Conservation (phyloP, 2,888 invertebrate species). For the Colostygia pectinataria region DNA sequence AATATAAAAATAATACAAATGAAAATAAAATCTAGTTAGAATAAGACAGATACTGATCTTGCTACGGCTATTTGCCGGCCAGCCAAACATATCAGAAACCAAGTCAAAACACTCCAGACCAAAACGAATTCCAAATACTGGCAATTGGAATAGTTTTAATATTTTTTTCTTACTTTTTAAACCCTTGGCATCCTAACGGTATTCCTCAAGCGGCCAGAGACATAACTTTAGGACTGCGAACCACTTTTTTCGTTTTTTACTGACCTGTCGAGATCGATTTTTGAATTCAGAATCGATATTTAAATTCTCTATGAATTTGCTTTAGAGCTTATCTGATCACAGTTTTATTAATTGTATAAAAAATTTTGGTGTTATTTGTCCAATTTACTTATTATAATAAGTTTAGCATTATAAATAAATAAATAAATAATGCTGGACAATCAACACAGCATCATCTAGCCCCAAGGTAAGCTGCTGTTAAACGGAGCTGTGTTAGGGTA, state of each 20-base stretch:
- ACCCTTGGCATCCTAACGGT: conserved; percentile 79
- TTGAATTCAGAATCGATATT: conserved; percentile 27
- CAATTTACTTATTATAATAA: too few relatives aligned
- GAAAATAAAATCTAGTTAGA: too few relatives aligned
- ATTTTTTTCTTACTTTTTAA: conserved; percentile 64
- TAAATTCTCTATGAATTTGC: conserved; percentile 24
- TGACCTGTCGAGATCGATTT: conserved; percentile 69
- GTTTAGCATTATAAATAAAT: too few relatives aligned
- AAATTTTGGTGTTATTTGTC: too few relatives aligned
- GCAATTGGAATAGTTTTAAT: conserved; percentile 81
- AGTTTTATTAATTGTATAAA: too few relatives aligned
- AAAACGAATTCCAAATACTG: conserved; percentile 80
- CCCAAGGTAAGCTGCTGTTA: too few relatives aligned
- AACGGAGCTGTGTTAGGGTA: too few relatives aligned
- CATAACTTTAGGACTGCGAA: conserved; percentile 74
- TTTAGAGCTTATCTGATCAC: conserved; percentile 8
- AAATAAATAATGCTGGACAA: too few relatives aligned
- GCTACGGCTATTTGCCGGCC: conserved; percentile 7
- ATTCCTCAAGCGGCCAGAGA: conserved; percentile 56
- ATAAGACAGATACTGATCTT: not conserved
- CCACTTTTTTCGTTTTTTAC: conserved; percentile 71
- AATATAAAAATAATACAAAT: too few relatives aligned
- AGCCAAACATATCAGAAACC: conserved; percentile 22
- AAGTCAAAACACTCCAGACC: conserved; percentile 61
- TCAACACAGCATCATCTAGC: too few relatives aligned